A percentile compares a stretch with the other conserved stretches of the same genome.
Evolutionary conservation across 1,140 invertebrate genomes (phyloP).

Genomic region (Vollenhovia emeryi): DNA sequence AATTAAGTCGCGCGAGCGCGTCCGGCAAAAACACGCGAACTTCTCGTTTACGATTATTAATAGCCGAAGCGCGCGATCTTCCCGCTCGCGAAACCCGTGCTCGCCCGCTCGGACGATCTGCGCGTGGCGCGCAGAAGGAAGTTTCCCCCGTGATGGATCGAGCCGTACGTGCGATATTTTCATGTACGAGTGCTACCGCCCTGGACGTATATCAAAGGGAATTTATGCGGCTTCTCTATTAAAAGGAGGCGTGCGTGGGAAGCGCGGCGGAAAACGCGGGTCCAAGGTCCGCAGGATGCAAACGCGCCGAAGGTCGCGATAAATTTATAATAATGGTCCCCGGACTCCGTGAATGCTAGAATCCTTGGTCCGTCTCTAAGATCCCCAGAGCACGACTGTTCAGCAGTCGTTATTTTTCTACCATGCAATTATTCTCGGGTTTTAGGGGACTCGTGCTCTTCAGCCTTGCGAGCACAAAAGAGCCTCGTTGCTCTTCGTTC

Average conservation of each 20-base stretch:
- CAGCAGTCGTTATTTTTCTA: background rate
- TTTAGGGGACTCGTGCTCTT: background rate
- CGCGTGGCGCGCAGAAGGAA: slow-evolving; percentile 42
- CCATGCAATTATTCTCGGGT: background rate
- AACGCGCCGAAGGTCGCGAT: background rate
- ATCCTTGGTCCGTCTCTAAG: background rate
- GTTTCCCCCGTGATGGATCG: slow-evolving; percentile 49
- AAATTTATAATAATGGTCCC: slow-evolving; percentile 24
- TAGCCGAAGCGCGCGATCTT: slow-evolving; percentile 53
- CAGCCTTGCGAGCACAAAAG: background rate
- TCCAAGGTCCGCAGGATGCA: background rate
- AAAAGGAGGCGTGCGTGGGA: slow-evolving; percentile 33
- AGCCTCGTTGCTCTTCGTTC: background rate
- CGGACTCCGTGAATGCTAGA: background rate
- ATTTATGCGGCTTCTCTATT: slow-evolving; percentile 47
- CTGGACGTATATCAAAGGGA: slow-evolving; percentile 39
- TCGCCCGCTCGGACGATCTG: slow-evolving; percentile 33
- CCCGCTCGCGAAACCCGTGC: slow-evolving; percentile 20
- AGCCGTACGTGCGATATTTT: slow-evolving; percentile 40
- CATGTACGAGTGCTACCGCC: slow-evolving; percentile 41
- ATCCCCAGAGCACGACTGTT: background rate
- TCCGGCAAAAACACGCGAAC: slow-evolving; percentile 56
- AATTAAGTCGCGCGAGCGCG: slow-evolving; percentile 47
- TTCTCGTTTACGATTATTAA: slow-evolving; percentile 61
- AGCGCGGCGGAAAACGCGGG: slow-evolving; percentile 6